A percentile compares a stretch with the other conserved stretches of the same genome.
These are phyloP conservation scores for Esox lucius DNA, from an alignment of 2,797 vertebrate genomes.

Conservation along the genomic window DNA sequence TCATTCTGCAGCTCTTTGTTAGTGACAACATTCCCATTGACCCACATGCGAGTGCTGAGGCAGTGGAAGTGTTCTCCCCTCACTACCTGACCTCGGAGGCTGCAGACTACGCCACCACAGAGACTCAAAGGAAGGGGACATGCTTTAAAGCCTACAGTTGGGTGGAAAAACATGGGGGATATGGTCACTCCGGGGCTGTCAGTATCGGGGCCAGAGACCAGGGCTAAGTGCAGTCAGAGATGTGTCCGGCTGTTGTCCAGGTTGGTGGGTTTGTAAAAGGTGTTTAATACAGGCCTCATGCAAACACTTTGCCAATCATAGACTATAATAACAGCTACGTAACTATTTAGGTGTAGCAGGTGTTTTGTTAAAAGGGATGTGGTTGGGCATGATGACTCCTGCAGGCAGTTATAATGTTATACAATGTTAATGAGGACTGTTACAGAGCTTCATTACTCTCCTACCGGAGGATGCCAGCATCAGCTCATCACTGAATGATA, in stretches of 20 bases:
- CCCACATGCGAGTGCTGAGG: background rate
- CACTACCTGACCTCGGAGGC: background rate
- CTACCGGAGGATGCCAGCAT: conserved; percentile 95
- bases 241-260: background rate
- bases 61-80: conserved; percentile 9
- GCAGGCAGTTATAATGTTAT: background rate
- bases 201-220: background rate
- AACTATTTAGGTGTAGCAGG: background rate
- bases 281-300: background rate
- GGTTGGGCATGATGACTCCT: background rate
- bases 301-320: conserved; percentile 36
- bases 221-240: background rate
- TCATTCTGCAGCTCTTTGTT: background rate
- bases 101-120: conserved; percentile 1
- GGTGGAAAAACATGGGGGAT: background rate
- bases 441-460: conserved; percentile 44
- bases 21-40: background rate
- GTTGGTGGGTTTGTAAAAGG: background rate
- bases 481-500: conserved; percentile 97
- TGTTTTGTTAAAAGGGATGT: too few species aligned
- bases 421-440: conserved; percentile 15
- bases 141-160: background rate
- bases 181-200: background rate
- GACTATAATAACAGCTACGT: background rate
- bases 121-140: background rate